A percentile compares a stretch with the other conserved stretches of the same genome.
Conservation (phyloP, 2,797 vertebrate genomes). For the Labeo calbasu region DNA sequence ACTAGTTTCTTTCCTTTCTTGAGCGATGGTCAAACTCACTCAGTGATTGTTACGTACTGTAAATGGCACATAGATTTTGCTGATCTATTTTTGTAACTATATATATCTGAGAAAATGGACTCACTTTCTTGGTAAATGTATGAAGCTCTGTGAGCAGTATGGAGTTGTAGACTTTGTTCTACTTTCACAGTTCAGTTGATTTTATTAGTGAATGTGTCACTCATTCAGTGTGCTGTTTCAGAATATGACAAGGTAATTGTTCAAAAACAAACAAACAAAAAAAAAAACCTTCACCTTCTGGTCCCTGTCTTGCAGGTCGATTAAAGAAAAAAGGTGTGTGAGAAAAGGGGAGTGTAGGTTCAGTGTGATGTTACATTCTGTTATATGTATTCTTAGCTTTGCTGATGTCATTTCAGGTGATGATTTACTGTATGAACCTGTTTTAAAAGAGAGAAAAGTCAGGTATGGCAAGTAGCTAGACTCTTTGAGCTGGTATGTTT, state of each 20-base stretch:
- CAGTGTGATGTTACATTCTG: conserved; percentile 47
- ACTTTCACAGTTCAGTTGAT: conserved; percentile 46
- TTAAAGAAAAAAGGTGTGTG: neutral
- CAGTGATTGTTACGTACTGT: conserved; percentile 68
- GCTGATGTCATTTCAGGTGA: conserved; percentile 56
- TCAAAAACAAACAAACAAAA: conserved; percentile 39
- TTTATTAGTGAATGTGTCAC: conserved; percentile 28
- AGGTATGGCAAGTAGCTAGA: conserved; percentile 21
- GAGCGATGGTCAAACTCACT: conserved; percentile 61
- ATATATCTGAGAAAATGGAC: conserved; percentile 48
- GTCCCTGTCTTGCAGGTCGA: neutral
- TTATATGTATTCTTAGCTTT: conserved; percentile 50
- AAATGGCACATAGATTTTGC: conserved; percentile 76
- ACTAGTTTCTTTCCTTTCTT: conserved; percentile 50
- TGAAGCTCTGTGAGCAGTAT: conserved; percentile 67
- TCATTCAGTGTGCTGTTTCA: conserved; percentile 24
- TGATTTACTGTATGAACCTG: conserved; percentile 31
- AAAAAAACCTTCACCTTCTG: conserved; percentile 54
- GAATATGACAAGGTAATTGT: conserved; percentile 8
- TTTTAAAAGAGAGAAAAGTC: conserved; percentile 27
- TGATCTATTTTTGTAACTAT: conserved; percentile 80
- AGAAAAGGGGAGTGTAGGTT: conserved; percentile 11
- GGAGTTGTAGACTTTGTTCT: conserved; percentile 55
- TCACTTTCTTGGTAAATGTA: conserved; percentile 60
- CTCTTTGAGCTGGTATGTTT: conserved; percentile 50